These are phyloP conservation scores for Diplodus puntazzo DNA, from an alignment of 2,797 vertebrate genomes.

Conservation along the genomic window DNA sequence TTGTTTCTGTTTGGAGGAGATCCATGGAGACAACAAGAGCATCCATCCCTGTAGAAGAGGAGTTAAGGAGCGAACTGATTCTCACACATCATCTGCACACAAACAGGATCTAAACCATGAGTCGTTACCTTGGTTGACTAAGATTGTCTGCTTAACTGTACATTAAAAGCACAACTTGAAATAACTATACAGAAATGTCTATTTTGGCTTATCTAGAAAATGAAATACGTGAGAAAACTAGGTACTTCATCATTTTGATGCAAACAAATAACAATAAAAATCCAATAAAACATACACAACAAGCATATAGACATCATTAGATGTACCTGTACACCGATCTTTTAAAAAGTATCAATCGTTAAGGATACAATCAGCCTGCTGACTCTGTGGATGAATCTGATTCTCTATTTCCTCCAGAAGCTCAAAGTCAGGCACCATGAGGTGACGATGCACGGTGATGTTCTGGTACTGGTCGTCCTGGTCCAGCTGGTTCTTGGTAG, in stretches of 20 bases:
- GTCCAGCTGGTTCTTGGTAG: constrained; percentile 89
- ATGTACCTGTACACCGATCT: background rate
- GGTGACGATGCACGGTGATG: constrained; percentile 89
- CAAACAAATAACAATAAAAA: no score
- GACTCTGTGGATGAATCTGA: constrained; percentile 85
- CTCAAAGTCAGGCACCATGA: constrained; percentile 92
- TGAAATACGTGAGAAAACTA: no score
- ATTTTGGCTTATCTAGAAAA: no score
- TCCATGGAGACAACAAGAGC: constrained; percentile 97
- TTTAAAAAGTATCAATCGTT: background rate
- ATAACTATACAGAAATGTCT: no score
- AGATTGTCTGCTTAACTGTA: no score
- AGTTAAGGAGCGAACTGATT: constrained; percentile 58
- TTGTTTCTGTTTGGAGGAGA: constrained; percentile 89
- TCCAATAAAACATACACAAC: no score
- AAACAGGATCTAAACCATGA: background rate
- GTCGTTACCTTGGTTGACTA: no score
- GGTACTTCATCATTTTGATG: no score
- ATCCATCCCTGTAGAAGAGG: constrained; percentile 90
- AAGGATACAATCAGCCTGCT: constrained; percentile 95
- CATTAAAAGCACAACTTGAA: no score
- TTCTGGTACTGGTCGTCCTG: constrained; percentile 90
- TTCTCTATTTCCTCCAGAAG: constrained; percentile 92
- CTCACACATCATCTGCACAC: background rate
- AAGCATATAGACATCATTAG: background rate